phyloP scores from a whole-genome alignment of 2,797 vertebrate genomes.

The Neostethus bicornis region DNA sequence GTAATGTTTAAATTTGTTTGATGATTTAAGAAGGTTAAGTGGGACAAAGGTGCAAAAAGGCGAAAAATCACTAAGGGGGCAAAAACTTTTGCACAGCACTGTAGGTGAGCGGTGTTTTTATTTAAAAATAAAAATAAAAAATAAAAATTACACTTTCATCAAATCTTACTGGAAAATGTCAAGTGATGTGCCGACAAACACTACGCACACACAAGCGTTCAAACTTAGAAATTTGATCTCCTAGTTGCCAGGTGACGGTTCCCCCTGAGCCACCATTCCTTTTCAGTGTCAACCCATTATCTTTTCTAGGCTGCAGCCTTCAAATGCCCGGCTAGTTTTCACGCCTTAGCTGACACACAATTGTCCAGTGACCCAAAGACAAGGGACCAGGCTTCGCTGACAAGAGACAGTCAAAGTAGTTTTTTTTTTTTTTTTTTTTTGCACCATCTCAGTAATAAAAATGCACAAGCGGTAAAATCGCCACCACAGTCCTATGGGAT shows the following conservation, averaged over 20 bases:
- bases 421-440: background rate
- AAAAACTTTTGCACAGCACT: too few species aligned
- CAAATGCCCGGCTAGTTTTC: conserved; percentile 36
- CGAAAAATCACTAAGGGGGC: too few species aligned
- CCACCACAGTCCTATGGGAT: conserved; percentile 11
- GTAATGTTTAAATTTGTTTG: too few species aligned
- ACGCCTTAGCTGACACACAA: conserved; percentile 37
- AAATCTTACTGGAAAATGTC: conserved; percentile 20
- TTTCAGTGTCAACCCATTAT: conserved; percentile 44
- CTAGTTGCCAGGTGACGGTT: conserved; percentile 79
- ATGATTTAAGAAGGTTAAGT: too few species aligned
- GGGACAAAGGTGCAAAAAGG: too few species aligned
- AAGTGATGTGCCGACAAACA: conserved; percentile 4
- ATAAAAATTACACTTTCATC: conserved; percentile 28
- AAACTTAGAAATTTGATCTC: conserved; percentile 69
- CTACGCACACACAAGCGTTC: conserved; percentile 16
- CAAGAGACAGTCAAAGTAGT: conserved; percentile 30
- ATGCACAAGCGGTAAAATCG: conserved; percentile 14
- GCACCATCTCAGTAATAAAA: conserved; percentile 16
- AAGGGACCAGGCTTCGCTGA: conserved; percentile 3
- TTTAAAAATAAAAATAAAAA: conserved; percentile 13
- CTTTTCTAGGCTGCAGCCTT: conserved; percentile 37
- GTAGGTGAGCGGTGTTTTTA: conserved; percentile 16
- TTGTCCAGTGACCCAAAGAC: conserved; percentile 20
- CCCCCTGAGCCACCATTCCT: conserved; percentile 49